Evolutionary conservation across 92 coral and sea anemone species (phyloP).

Genomic region (Bergia puertoricense): DNA sequence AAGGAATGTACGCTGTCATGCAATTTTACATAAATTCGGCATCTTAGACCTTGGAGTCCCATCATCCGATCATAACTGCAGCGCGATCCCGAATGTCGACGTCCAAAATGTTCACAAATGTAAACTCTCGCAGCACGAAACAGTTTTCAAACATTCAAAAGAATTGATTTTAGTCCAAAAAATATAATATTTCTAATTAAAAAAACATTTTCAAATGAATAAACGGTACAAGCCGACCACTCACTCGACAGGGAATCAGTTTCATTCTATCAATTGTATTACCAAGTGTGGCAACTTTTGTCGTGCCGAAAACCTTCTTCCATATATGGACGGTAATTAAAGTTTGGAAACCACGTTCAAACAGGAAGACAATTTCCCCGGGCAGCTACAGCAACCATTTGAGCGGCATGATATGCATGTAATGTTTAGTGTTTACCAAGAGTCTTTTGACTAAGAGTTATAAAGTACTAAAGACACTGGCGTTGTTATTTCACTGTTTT

Average conservation of each 20-base stretch:
- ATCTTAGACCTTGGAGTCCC: too few relatives aligned
- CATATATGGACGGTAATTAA: not conserved
- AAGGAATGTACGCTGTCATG: too few relatives aligned
- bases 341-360: too few relatives aligned
- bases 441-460: not conserved
- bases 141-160: not conserved
- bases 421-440: not conserved
- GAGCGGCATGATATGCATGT: not conserved
- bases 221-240: too few relatives aligned
- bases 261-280: not conserved
- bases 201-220: not conserved
- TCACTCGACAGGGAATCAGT: not conserved
- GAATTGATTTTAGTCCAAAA: too few relatives aligned
- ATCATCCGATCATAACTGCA: too few relatives aligned
- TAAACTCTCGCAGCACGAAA: not conserved
- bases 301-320: not conserved
- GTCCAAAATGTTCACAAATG: not conserved
- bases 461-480: too few relatives aligned
- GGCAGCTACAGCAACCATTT: not conserved
- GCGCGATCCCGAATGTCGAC: too few relatives aligned
- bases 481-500: not conserved
- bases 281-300: not conserved
- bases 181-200: not conserved
- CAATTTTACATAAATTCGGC: too few relatives aligned
- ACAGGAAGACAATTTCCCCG: not conserved